Evolutionary conservation across 2,113 vertebrate species (phyloP).

Genomic region (Taurulus bubalis): DNA sequence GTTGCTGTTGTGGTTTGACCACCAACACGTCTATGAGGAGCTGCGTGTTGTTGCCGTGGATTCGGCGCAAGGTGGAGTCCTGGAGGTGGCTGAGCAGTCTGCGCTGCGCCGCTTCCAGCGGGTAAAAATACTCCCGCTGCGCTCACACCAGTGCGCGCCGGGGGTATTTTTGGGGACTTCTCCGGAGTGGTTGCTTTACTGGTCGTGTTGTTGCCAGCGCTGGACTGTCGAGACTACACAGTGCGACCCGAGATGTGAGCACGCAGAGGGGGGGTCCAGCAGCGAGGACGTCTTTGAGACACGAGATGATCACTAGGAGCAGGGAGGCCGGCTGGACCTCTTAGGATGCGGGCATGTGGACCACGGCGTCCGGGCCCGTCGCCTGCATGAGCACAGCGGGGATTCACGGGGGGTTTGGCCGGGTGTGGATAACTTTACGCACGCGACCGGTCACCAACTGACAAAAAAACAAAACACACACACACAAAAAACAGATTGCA

Average conservation of each 20-base stretch:
- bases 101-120: conserved; percentile 4
- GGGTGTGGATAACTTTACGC: conserved; percentile 69
- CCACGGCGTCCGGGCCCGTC: conserved; percentile 38
- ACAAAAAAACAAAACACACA: background rate
- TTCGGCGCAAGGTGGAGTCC: conserved; percentile 27
- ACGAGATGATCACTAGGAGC: background rate
- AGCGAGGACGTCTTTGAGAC: background rate
- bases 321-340: conserved; percentile 71
- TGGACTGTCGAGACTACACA: conserved; percentile 27
- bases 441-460: conserved; percentile 4
- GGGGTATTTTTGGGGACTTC: conserved; percentile 81
- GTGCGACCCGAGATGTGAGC: background rate
- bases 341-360: conserved; percentile 72
- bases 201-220: conserved; percentile 45
- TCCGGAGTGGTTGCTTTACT: conserved; percentile 37
- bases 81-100: conserved; percentile 13
- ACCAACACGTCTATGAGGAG: background rate
- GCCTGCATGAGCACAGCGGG: conserved; percentile 18
- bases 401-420: conserved; percentile 65
- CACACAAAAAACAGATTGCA: conserved; percentile 1
- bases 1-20: background rate
- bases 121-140: conserved; percentile 81
- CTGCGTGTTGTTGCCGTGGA: conserved; percentile 39
- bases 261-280: background rate
- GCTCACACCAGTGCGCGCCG: conserved; percentile 74